Base-by-base conservation (phyloP, 2,888 invertebrate genomes). In the Agapostemon virescens region DNA sequence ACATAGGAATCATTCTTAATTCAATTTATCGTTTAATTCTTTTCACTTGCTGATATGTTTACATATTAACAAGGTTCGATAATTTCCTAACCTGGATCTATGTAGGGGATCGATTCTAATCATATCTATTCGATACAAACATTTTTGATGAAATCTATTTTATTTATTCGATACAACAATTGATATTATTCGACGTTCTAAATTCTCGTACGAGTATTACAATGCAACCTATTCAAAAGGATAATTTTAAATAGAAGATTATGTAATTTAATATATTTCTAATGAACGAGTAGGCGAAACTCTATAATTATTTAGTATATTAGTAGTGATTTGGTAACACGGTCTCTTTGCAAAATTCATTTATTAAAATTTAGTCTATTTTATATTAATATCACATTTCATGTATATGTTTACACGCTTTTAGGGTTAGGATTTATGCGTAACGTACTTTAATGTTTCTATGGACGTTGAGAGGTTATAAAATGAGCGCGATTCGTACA, bases 1-100 rank as follows among this genome's bases (percentile, higher is more conserved):
- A 49, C 36, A 36, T 55, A 40, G 64, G 71, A 79, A 76, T 66
- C 30, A 20, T 33, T 61, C 1, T 20, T 20, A 55, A 26, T 55
- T 26, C 17, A 26, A 2, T 17, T 15, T 17, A 52, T 23, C n/a
- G 5, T 52, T 2, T 3, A 11, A 52, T 55, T 15, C 15, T 26
- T 26, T 55, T 55, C 17, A 55, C 26, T 17, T 55, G 5, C 15
- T 1, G 15, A 17, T 55, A 49, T 26, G 15, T 15, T 15, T 6
- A 2, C 7, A 15, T 26, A 2, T 1, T 1, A 20, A 17, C 5
- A 2, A 5, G n/a, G n/a, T n/a, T n/a, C n/a, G n/a, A n/a, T n/a
- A n/a, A n/a, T n/a, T n/a, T n/a, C 13, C 13, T 40, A 40, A 40
- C 40, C 13, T 3, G 4, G 13, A 15, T 3, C 13, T 40, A 40